Base-by-base conservation (phyloP, 1,140 invertebrate genomes). In the Globodera rostochiensis region DNA sequence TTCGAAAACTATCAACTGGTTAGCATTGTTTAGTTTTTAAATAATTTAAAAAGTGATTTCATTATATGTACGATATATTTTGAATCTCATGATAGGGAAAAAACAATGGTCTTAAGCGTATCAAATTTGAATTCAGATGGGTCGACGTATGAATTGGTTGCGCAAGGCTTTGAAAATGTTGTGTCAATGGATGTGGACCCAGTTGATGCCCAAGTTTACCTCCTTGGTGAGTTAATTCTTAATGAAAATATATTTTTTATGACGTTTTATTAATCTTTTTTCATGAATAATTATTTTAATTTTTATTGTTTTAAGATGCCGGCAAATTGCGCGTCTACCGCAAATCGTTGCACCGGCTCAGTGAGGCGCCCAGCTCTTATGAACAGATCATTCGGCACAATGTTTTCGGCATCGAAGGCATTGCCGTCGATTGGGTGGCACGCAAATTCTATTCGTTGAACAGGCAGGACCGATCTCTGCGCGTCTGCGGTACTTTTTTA, bases 401-500 rank as follows among this genome's bases (percentile, higher is more conserved):
- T 86, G 95, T 96, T 25, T 94, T 97, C 86, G 96, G 96, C 13
- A 91, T 97, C 19, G 96, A 98, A 92, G 97, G 87, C 19, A 86
- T 99, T 21, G 94, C 95, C 0, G 92, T 98, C 6, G 97, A 99
- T 90, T 99, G 97, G 97, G 93, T 98, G 47, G 96, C 94, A 7
- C 90, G 95, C 74, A 99, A 99, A 90, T 90, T 99, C 0, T 98
- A 98, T 88, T 98, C 96, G 96, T 91, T 98, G n/a, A 97, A 99
- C 89, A 92, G 96, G 74, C 95, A 96, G 88, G 95, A 95, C 0
- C 96, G 96, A 91, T 95, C 97, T 88, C 90, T 98, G 77, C 94
- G 97, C 90, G 95, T 97, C 0, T 88, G 91, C 74, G 96, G 57
- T 60, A 60, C 9, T 60, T 60, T 13, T 60, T 60, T 60, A 25